These are phyloP conservation scores for Pomatorhinus ruficollis DNA, from an alignment of 2,113 vertebrate species.

Conservation along the genomic window DNA sequence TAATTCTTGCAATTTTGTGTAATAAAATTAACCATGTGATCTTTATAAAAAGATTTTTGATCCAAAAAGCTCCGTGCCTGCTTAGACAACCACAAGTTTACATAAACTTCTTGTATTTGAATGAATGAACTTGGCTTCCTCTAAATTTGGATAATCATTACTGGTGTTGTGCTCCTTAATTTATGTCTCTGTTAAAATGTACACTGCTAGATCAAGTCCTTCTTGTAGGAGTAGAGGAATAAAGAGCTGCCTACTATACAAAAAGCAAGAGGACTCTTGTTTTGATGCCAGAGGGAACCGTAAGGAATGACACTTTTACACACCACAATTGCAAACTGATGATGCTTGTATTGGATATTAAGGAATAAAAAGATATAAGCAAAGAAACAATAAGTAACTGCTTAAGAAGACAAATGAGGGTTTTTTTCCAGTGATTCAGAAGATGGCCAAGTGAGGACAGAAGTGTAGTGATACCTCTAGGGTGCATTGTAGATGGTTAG, in stretches of 20 bases:
- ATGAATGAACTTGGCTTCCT: neutral
- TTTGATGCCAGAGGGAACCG: neutral
- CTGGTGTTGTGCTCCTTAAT: neutral
- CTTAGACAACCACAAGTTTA: neutral
- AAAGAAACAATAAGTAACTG: neutral
- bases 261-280: neutral
- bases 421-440: neutral
- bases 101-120: neutral
- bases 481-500: neutral
- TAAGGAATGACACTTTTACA: neutral
- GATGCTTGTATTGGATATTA: neutral
- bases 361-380: neutral
- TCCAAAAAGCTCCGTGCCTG: neutral
- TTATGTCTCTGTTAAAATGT: neutral
- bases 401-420: neutral
- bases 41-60: neutral
- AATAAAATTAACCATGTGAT: neutral
- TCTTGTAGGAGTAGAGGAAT: neutral
- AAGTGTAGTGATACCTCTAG: accelerated
- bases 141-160: neutral
- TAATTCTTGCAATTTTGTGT: neutral
- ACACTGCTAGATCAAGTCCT: neutral
- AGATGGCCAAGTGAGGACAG: neutral
- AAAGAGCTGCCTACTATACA: neutral
- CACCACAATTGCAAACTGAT: neutral